Percentiles rank a stretch among this genome's conserved stretches.
These are phyloP conservation scores for Girardinichthys multiradiatus DNA, from an alignment of 2,113 vertebrate species.

Conservation along the genomic window DNA sequence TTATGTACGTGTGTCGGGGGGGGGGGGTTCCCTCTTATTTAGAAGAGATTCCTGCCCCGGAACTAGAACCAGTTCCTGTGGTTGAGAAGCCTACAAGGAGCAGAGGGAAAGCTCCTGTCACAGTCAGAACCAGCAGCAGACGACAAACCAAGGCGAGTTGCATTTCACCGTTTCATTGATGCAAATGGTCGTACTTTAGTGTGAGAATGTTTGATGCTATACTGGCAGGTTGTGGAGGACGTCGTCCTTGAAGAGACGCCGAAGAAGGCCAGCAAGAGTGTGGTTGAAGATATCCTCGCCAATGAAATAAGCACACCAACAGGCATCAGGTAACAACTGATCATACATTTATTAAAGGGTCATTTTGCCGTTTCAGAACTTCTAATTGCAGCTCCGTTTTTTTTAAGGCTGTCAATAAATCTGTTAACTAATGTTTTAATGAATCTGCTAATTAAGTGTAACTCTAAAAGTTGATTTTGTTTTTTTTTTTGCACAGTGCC, in stretches of 20 bases:
- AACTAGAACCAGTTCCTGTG: slow-evolving; percentile 83
- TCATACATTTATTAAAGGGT: neutral
- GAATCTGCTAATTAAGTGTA: too few relatives aligned
- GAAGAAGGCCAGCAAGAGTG: slow-evolving; percentile 84
- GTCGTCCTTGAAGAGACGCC: slow-evolving; percentile 69
- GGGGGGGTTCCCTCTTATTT: neutral
- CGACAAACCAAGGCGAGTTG: slow-evolving; percentile 87
- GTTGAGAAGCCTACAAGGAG: slow-evolving; percentile 88
- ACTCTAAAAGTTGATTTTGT: neutral
- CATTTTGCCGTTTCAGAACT: too few relatives aligned
- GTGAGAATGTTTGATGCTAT: neutral
- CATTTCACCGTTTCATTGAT: neutral
- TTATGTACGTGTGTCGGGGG: neutral
- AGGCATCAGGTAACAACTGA: slow-evolving; percentile 87
- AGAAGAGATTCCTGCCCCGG: slow-evolving; percentile 67
- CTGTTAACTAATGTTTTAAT: neutral
- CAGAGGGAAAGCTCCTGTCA: slow-evolving; percentile 84
- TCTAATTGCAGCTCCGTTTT: too few relatives aligned
- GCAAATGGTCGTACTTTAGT: neutral
- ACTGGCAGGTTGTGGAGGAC: slow-evolving; percentile 78
- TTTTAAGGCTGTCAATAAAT: neutral
- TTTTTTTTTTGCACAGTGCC: slow-evolving; percentile 78
- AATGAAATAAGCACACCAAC: slow-evolving; percentile 91
- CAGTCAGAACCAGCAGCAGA: slow-evolving; percentile 86
- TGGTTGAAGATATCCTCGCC: slow-evolving; percentile 95